Conservation (phyloP, 2,797 vertebrate species). For the Ficedula albicollis region DNA sequence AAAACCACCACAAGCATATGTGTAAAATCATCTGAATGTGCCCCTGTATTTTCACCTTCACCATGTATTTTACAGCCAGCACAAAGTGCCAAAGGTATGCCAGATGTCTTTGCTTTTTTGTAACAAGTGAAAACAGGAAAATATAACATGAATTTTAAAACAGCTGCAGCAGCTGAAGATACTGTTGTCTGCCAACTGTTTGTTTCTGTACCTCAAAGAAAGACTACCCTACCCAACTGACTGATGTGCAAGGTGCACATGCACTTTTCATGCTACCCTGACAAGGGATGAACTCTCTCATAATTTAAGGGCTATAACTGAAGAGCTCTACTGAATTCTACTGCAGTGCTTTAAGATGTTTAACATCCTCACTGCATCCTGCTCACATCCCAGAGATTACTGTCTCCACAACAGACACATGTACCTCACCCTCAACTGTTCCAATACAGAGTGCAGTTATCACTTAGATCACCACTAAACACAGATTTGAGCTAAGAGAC, state of each 20-base stretch:
- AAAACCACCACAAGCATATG: rapidly evolving
- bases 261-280: not conserved
- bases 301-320: not conserved
- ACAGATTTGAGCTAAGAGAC: not conserved
- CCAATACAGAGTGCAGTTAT: not conserved
- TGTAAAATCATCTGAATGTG: not conserved
- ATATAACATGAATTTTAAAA: not conserved
- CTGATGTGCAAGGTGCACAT: not conserved
- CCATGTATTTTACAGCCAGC: not conserved
- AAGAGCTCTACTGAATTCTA: not conserved
- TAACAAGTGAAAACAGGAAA: not conserved
- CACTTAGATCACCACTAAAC: not conserved
- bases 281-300: not conserved
- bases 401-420: not conserved
- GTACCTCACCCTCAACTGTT: not conserved
- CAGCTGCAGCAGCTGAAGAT: not conserved
- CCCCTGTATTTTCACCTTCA: not conserved
- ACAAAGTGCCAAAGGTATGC: not conserved
- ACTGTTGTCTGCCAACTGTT: not conserved
- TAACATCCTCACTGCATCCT: not conserved
- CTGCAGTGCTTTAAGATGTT: not conserved
- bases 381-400: not conserved
- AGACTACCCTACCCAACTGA: not conserved
- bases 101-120: not conserved
- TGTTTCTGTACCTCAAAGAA: not conserved